A percentile compares a stretch with the other conserved stretches of the same genome.
These are phyloP conservation scores for Helicolenus hilgendorfi DNA, from an alignment of 2,797 vertebrate genomes.

Conservation along the genomic window DNA sequence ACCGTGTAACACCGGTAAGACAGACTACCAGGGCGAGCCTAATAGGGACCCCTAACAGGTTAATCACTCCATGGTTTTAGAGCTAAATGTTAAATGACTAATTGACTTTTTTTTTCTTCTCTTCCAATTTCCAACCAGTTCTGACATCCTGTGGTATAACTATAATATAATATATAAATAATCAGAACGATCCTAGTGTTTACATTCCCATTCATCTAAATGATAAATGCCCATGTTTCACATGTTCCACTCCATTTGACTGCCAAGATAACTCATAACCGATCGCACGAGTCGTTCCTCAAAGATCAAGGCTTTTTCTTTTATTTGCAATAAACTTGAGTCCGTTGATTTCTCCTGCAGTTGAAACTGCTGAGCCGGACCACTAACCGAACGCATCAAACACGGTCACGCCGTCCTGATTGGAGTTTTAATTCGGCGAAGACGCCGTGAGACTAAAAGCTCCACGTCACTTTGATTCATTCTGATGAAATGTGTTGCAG, in stretches of 20 bases:
- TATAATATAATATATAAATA: too few relatives aligned
- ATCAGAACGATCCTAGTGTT: not conserved
- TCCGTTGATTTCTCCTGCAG: not conserved
- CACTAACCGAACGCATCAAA: conserved; percentile 15
- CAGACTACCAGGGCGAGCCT: too few relatives aligned
- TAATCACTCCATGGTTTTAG: not conserved
- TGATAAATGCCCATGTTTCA: not conserved
- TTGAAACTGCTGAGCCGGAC: conserved; percentile 6
- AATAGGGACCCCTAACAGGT: too few relatives aligned
- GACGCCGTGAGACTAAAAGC: conserved; percentile 51
- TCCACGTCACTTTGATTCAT: conserved; percentile 80
- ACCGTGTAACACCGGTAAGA: too few relatives aligned
- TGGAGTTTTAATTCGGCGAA: conserved; percentile 53
- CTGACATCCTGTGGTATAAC: not conserved
- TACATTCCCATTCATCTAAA: conserved; percentile 1
- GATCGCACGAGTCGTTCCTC: not conserved
- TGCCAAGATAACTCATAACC: not conserved
- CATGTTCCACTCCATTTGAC: conserved; percentile 12
- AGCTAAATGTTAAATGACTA: not conserved
- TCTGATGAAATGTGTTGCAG: conserved; percentile 81
- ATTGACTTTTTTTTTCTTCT: not conserved
- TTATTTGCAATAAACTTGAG: not conserved
- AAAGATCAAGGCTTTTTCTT: not conserved
- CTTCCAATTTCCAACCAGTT: not conserved
- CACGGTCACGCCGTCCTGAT: conserved; percentile 21